A percentile compares a stretch with the other conserved stretches of the same genome.
Evolutionary conservation across 2,113 vertebrate species (phyloP).

Genomic region (Blennius ocellaris): DNA sequence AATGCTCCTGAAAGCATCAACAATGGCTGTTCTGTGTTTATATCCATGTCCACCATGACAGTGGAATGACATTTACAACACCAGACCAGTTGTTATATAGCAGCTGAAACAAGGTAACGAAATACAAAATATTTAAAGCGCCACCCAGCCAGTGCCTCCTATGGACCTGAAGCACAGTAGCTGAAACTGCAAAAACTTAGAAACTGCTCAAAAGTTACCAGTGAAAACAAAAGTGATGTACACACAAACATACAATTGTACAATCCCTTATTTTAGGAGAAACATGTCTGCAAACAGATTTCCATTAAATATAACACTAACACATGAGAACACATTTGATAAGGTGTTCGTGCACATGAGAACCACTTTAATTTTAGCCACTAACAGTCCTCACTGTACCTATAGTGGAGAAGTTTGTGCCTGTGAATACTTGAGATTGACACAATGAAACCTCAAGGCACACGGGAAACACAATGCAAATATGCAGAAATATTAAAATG

Average conservation of each 20-base stretch:
- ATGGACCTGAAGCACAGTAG: too few relatives aligned
- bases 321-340: too few relatives aligned
- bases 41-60: neutral
- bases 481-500: constrained; percentile 29
- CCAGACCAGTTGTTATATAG: neutral
- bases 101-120: too few relatives aligned
- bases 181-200: too few relatives aligned
- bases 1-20: neutral
- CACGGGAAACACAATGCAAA: constrained; percentile 10
- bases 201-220: too few relatives aligned
- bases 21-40: neutral
- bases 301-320: too few relatives aligned
- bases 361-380: constrained; percentile 13
- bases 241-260: too few relatives aligned
- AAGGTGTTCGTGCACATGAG: neutral
- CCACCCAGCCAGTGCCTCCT: too few relatives aligned
- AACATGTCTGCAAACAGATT: too few relatives aligned
- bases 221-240: too few relatives aligned
- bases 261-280: too few relatives aligned
- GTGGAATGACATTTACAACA: neutral
- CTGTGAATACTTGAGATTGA: neutral
- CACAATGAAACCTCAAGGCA: constrained; percentile 11
- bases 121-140: too few relatives aligned
- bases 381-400: constrained; percentile 7
- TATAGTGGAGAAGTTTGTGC: neutral